Evolutionary conservation across 2,113 vertebrate genomes (phyloP).

Genomic region (Daboia siamensis): DNA sequence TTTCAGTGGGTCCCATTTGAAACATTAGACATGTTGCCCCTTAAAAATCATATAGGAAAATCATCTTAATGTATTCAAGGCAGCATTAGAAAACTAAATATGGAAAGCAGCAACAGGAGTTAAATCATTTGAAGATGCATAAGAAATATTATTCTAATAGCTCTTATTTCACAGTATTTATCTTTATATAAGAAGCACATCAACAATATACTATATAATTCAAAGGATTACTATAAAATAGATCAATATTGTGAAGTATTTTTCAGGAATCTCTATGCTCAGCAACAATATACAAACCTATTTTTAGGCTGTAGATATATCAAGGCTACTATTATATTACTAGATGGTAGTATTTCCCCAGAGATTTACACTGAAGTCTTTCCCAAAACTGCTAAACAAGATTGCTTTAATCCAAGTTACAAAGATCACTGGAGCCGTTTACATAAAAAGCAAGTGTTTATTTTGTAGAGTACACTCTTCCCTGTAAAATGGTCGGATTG

Average conservation of each 20-base stretch:
- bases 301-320: background rate
- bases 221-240: background rate
- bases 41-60: background rate
- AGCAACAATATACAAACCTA: background rate
- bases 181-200: background rate
- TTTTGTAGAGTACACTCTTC: background rate
- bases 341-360: background rate
- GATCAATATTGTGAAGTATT: background rate
- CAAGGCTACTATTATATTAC: background rate
- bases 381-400: background rate
- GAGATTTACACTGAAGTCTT: background rate
- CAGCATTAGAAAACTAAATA: background rate
- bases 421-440: background rate
- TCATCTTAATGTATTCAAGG: background rate
- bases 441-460: background rate
- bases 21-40: background rate
- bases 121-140: background rate
- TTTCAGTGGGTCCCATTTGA: background rate
- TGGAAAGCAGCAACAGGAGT: background rate
- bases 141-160: background rate
- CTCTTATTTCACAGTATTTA: background rate
- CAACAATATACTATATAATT: background rate
- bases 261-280: background rate
- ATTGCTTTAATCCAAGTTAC: background rate
- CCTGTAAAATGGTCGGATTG: background rate